These are phyloP conservation scores for Cavia porcellus DNA, from an alignment of 2,113 vertebrate species.

Conservation along the genomic window DNA sequence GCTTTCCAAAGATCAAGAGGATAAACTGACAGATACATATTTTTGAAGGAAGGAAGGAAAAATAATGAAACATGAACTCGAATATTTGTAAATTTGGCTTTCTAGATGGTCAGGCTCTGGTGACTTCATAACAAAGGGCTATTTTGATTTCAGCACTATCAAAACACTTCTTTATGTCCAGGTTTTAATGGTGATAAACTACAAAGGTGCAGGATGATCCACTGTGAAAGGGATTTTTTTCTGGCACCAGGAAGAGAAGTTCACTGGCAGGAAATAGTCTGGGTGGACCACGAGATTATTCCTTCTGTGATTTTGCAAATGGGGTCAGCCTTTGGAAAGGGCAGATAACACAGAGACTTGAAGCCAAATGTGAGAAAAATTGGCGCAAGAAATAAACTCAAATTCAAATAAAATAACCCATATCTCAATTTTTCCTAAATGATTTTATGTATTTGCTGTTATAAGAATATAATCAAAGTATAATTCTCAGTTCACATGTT, in stretches of 20 bases:
- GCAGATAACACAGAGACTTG: background rate
- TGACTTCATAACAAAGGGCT: background rate
- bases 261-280: background rate
- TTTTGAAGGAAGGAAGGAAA: background rate
- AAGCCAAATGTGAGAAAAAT: background rate
- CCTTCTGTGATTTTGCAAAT: slow-evolving; percentile 57
- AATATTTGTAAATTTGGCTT: background rate
- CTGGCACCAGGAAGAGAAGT: slow-evolving; percentile 26
- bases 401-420: background rate
- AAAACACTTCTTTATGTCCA: background rate
- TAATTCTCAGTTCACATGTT: background rate
- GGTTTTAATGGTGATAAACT: slow-evolving; percentile 60
- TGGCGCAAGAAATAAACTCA: background rate
- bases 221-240: background rate
- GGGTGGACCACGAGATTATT: background rate
- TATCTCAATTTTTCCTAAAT: background rate
- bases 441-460: background rate
- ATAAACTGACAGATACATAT: background rate
- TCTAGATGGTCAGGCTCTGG: background rate
- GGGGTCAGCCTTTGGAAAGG: background rate
- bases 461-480: background rate
- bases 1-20: slow-evolving; percentile 24
- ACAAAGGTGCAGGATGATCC: slow-evolving; percentile 56
- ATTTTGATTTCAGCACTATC: slow-evolving; percentile 22
- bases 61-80: background rate